phyloP scores from a whole-genome alignment of 2,888 invertebrate species.

The Trissolcus japonicus region DNA sequence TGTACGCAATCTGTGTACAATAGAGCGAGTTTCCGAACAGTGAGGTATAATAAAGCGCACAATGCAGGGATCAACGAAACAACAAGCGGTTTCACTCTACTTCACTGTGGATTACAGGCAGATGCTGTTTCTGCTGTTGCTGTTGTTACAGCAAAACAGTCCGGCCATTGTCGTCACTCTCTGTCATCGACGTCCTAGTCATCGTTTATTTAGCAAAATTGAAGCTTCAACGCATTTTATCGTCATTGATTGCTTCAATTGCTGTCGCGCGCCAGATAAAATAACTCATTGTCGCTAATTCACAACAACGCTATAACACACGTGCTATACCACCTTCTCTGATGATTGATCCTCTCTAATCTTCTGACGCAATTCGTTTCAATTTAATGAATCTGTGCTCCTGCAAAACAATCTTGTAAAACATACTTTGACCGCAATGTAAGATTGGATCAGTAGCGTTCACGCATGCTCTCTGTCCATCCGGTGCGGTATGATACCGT shows the following conservation, averaged over 20 bases:
- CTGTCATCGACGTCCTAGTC: slow-evolving; percentile 42
- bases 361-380: too few relatives aligned
- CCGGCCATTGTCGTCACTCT: slow-evolving; percentile 46
- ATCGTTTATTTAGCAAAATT: slow-evolving; percentile 54
- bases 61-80: slow-evolving; percentile 72
- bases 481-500: too few relatives aligned
- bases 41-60: slow-evolving; percentile 69
- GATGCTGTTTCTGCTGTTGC: slow-evolving; percentile 63
- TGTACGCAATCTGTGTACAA: slow-evolving; percentile 71
- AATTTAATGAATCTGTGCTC: too few relatives aligned
- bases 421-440: too few relatives aligned
- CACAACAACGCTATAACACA: slow-evolving; percentile 15
- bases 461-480: too few relatives aligned
- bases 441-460: too few relatives aligned
- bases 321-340: too few relatives aligned
- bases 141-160: slow-evolving; percentile 54
- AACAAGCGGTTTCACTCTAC: slow-evolving; percentile 71
- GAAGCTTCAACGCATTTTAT: slow-evolving; percentile 54
- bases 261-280: slow-evolving; percentile 48
- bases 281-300: slow-evolving; percentile 38
- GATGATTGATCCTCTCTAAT: too few relatives aligned
- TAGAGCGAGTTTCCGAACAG: slow-evolving; percentile 67
- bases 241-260: slow-evolving; percentile 57
- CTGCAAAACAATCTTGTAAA: too few relatives aligned
- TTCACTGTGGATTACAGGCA: slow-evolving; percentile 70